Evolutionary conservation across 2,113 vertebrate genomes (phyloP).

Genomic region (Prunella fulvescens): DNA sequence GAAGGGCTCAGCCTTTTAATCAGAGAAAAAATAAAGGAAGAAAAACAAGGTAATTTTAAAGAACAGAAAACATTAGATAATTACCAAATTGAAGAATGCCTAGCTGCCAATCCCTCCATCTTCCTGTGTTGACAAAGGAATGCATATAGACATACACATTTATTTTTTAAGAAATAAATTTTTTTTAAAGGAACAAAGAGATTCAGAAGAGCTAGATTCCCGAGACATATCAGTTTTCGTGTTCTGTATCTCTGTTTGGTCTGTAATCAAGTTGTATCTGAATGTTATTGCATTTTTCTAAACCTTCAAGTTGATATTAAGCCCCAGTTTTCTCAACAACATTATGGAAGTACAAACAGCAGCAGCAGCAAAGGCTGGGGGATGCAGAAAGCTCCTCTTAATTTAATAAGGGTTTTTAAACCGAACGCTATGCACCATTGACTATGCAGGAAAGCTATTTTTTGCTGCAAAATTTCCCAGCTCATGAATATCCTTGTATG

Average conservation of each 20-base stretch:
- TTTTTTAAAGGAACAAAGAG: constrained; percentile 20
- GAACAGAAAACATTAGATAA: not conserved
- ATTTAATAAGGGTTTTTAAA: constrained; percentile 59
- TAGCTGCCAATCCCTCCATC: constrained; percentile 9
- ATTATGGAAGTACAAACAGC: constrained; percentile 45
- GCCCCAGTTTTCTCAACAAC: constrained; percentile 8
- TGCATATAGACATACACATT: not conserved
- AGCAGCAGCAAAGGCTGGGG: not conserved
- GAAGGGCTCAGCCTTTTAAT: not conserved
- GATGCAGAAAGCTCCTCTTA: constrained; percentile 46
- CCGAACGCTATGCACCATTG: constrained; percentile 53
- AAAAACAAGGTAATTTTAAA: not conserved
- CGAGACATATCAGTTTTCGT: constrained; percentile 30
- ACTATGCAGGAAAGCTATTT: constrained; percentile 46
- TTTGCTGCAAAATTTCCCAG: constrained; percentile 27
- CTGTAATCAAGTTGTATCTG: constrained; percentile 60
- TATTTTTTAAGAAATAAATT: not conserved
- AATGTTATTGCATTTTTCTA: constrained; percentile 67
- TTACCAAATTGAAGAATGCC: constrained; percentile 19
- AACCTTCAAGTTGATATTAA: constrained; percentile 58
- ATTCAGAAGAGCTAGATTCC: constrained; percentile 5
- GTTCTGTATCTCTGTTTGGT: constrained; percentile 43
- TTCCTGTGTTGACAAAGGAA: constrained; percentile 38
- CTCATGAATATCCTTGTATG: constrained; percentile 24
- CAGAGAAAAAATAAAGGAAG: not conserved